Percentiles rank a stretch among this genome's conserved stretches.
These are phyloP conservation scores for Pseudocheirus occidentalis DNA, from an alignment of 2,797 vertebrate species.

Conservation along the genomic window DNA sequence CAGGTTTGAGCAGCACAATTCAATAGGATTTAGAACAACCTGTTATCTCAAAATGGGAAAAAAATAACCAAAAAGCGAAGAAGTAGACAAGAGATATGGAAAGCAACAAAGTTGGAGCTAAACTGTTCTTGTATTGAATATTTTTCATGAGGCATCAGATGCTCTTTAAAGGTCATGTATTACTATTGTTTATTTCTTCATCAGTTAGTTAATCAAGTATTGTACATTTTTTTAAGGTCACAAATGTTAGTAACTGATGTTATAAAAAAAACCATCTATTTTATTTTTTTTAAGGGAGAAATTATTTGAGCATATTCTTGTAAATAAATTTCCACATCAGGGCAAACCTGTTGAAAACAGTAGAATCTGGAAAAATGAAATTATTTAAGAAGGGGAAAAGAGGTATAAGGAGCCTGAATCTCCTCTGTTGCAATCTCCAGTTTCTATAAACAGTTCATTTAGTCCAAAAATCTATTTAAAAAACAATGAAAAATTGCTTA, in stretches of 20 bases:
- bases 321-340: neutral
- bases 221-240: constrained; percentile 54
- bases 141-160: constrained; percentile 42
- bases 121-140: neutral
- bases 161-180: constrained; percentile 78
- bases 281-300: neutral
- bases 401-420: neutral
- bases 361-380: neutral
- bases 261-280: neutral
- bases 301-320: neutral
- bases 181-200: constrained; percentile 71
- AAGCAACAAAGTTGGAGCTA: neutral
- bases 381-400: neutral
- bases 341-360: neutral
- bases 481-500: neutral
- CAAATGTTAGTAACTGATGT: constrained; percentile 36
- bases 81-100: neutral
- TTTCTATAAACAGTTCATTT: fast-evolving
- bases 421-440: fast-evolving
- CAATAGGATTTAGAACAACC: neutral
- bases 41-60: neutral
- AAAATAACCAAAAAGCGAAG: neutral
- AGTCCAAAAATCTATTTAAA: neutral
- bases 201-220: constrained; percentile 68
- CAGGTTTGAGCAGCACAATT: neutral